Evolutionary conservation across 1,140 invertebrate genomes (phyloP).

Genomic region (Caenorhabditis latens): DNA sequence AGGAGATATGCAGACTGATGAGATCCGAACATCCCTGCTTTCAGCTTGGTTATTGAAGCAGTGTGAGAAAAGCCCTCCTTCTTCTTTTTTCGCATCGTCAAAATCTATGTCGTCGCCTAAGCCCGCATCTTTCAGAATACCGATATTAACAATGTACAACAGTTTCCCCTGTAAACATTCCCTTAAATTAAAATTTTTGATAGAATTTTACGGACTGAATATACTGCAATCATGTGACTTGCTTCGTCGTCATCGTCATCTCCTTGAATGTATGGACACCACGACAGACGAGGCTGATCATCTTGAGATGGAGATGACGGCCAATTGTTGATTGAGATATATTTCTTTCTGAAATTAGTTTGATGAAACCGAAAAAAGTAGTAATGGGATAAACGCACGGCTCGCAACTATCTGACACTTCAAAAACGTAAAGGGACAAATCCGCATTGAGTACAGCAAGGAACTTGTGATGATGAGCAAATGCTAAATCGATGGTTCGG

Average conservation of each 20-base stretch:
- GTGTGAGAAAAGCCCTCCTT: background rate
- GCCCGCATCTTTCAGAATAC: slow-evolving; percentile 13
- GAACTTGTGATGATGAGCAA: slow-evolving; percentile 29
- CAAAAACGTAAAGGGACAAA: background rate
- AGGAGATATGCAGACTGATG: slow-evolving; percentile 4
- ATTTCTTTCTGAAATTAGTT: slow-evolving; percentile 5
- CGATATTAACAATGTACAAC: slow-evolving; percentile 10
- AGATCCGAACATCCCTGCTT: background rate
- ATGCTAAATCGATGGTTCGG: background rate
- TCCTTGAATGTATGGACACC: slow-evolving; percentile 36
- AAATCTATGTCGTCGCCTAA: slow-evolving; percentile 15
- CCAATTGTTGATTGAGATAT: slow-evolving; percentile 3
- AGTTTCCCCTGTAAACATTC: background rate
- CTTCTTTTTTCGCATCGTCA: slow-evolving; percentile 20
- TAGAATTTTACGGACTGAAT: background rate
- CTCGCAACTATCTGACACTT: slow-evolving; percentile 11
- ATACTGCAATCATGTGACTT: background rate
- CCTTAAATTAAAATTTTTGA: background rate
- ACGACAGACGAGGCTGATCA: slow-evolving; percentile 2
- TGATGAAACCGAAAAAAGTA: background rate
- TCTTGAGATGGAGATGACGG: background rate
- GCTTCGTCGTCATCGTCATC: slow-evolving; percentile 18
- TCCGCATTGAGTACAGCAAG: slow-evolving; percentile 22
- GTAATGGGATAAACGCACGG: background rate
- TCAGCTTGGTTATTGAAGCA: background rate